A percentile compares a stretch with the other conserved stretches of the same genome.
Conservation (phyloP, 2,888 invertebrate species). For the Diogma glabrata region DNA sequence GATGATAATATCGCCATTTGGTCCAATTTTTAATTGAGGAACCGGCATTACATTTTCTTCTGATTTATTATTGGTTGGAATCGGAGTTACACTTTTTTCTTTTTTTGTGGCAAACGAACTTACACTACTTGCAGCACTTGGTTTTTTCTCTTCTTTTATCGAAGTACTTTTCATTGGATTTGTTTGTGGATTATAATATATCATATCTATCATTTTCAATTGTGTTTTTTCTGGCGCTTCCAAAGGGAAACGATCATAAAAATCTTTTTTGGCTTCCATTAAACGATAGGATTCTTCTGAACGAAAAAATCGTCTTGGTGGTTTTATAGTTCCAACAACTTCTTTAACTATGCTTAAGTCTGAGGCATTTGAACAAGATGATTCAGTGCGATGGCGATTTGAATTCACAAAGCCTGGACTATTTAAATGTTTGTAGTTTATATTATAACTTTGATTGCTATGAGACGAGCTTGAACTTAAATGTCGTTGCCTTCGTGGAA, state of each 20-base stretch:
- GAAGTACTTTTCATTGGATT: constrained; percentile 54
- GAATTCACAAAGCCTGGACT: constrained; percentile 16
- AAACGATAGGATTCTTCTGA: constrained; percentile 42
- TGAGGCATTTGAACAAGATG: constrained; percentile 32
- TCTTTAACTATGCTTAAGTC: constrained; percentile 20
- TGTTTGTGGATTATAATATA: constrained; percentile 75
- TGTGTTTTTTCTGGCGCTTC: constrained; percentile 48
- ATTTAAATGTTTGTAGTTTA: not conserved
- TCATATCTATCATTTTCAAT: constrained; percentile 84
- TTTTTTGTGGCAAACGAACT: constrained; percentile 11
- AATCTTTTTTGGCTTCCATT: constrained; percentile 42
- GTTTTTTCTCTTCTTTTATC: constrained; percentile 29
- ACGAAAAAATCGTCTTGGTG: not conserved
- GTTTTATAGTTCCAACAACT: constrained; percentile 2
- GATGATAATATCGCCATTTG: constrained; percentile 71
- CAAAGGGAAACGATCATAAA: constrained; percentile 39
- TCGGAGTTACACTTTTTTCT: constrained; percentile 10
- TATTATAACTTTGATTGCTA: constrained; percentile 10
- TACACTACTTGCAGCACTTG: constrained; percentile 9
- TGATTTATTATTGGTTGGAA: constrained; percentile 27
- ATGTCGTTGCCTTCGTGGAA: constrained; percentile 29
- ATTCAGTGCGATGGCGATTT: constrained; percentile 34
- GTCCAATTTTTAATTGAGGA: constrained; percentile 76
- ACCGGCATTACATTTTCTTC: constrained; percentile 44
- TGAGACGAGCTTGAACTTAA: constrained; percentile 20